Conservation (phyloP, 2,797 vertebrate species). For the Cygnus olor region DNA sequence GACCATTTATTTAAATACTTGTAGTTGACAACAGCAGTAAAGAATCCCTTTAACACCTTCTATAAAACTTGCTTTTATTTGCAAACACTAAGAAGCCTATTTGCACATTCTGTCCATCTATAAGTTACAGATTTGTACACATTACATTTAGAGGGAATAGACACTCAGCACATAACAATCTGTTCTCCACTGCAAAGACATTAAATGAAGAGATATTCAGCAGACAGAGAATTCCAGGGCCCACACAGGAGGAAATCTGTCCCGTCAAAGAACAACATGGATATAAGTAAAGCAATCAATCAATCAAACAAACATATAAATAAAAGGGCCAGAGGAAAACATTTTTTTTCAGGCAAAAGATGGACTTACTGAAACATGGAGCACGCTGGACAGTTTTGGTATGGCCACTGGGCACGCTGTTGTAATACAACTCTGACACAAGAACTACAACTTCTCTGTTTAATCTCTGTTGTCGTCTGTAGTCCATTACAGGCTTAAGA, state of each 20-base stretch:
- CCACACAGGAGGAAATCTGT: neutral
- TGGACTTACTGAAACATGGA: neutral
- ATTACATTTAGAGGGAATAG: neutral
- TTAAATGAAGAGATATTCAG: neutral
- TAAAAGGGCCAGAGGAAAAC: neutral
- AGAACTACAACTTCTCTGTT: neutral
- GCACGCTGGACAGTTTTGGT: fast-evolving
- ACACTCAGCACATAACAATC: neutral
- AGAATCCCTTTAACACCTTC: neutral
- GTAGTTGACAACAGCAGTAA: neutral
- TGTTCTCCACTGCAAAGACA: neutral
- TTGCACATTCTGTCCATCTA: neutral
- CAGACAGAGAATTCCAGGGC: neutral
- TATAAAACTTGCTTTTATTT: neutral
- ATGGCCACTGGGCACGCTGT: neutral
- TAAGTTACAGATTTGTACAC: neutral
- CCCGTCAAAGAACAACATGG: neutral
- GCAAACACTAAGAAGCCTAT: neutral
- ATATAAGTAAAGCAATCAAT: neutral
- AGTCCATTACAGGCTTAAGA: neutral
- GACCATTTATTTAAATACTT: neutral
- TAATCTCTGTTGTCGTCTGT: neutral
- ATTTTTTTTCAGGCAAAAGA: neutral
- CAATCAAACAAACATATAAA: neutral
- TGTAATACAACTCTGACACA: neutral